phyloP scores from a whole-genome alignment of 2,888 invertebrate species.

The Myathropa florea region DNA sequence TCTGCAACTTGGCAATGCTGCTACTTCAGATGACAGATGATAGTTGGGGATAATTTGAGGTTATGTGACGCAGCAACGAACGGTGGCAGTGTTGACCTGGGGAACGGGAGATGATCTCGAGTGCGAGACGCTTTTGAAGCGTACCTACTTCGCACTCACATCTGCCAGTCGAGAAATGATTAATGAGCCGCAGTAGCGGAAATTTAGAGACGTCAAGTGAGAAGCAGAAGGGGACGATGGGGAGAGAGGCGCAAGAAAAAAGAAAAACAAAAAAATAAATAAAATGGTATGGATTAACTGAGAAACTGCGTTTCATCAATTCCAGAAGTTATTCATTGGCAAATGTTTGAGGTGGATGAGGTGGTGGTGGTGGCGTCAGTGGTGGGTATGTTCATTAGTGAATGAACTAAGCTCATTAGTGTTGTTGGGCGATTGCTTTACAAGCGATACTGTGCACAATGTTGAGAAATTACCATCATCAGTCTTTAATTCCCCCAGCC shows the following conservation, averaged over 20 bases:
- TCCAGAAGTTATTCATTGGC: background rate
- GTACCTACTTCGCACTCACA: slow-evolving; percentile 1
- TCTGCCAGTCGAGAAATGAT: slow-evolving; percentile 24
- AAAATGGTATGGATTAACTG: background rate
- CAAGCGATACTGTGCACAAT: background rate
- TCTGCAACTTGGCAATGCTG: slow-evolving; percentile 14
- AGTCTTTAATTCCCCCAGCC: too few species aligned
- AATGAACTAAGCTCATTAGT: background rate
- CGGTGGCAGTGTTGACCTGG: slow-evolving; percentile 7
- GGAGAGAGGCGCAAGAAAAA: background rate
- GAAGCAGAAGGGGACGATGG: background rate
- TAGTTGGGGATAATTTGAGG: background rate
- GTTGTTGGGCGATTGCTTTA: background rate
- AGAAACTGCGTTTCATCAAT: background rate
- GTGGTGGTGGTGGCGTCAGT: background rate
- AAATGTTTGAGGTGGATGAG: background rate
- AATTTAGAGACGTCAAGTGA: background rate
- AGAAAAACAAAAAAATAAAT: background rate
- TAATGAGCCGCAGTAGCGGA: slow-evolving; percentile 18
- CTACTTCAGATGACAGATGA: background rate
- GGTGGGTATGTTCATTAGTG: background rate
- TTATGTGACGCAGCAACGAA: background rate
- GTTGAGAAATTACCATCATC: too few species aligned
- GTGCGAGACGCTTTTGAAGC: slow-evolving; percentile 21
- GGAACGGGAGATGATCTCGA: slow-evolving; percentile 20